A percentile compares a stretch with the other conserved stretches of the same genome.
These are phyloP conservation scores for Falco columbarius DNA, from an alignment of 2,797 vertebrate genomes.

Conservation along the genomic window DNA sequence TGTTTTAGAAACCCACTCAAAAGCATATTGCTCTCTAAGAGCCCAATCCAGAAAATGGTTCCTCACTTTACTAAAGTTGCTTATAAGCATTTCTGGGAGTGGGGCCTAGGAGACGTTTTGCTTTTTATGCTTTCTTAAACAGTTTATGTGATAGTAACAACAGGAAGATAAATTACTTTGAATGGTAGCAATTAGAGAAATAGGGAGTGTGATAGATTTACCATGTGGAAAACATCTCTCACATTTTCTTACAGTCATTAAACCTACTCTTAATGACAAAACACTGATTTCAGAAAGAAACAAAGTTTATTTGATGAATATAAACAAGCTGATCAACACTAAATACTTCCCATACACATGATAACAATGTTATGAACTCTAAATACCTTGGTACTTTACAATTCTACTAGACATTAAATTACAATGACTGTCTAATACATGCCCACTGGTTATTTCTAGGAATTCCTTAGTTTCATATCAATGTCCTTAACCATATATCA, in stretches of 20 bases:
- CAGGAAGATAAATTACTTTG: constrained; percentile 73
- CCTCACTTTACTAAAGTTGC: constrained; percentile 27
- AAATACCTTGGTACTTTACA: constrained; percentile 80
- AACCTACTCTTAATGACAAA: constrained; percentile 62
- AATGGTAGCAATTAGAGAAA: constrained; percentile 74
- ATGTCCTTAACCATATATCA: constrained; percentile 84
- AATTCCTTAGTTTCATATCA: constrained; percentile 84
- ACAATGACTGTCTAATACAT: constrained; percentile 85
- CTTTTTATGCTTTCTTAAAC: constrained; percentile 65
- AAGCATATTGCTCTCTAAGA: constrained; percentile 54
- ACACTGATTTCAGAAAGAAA: constrained; percentile 87
- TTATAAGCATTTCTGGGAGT: constrained; percentile 15
- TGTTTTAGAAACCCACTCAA: constrained; percentile 59
- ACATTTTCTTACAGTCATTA: constrained; percentile 58
- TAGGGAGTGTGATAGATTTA: constrained; percentile 66
- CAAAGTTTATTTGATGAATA: constrained; percentile 98
- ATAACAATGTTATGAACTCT: constrained; percentile 81
- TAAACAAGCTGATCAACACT: constrained; percentile 94
- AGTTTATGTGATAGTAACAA: constrained; percentile 72
- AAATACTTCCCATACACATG: constrained; percentile 86
- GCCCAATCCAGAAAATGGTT: constrained; percentile 44
- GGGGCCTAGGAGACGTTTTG: constrained; percentile 45
- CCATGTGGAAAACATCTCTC: constrained; percentile 72
- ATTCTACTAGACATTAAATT: constrained; percentile 82
- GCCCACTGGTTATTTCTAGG: constrained; percentile 83